Evolutionary conservation across 1,140 invertebrate genomes (phyloP).

Genomic region (Sinonovacula constricta): DNA sequence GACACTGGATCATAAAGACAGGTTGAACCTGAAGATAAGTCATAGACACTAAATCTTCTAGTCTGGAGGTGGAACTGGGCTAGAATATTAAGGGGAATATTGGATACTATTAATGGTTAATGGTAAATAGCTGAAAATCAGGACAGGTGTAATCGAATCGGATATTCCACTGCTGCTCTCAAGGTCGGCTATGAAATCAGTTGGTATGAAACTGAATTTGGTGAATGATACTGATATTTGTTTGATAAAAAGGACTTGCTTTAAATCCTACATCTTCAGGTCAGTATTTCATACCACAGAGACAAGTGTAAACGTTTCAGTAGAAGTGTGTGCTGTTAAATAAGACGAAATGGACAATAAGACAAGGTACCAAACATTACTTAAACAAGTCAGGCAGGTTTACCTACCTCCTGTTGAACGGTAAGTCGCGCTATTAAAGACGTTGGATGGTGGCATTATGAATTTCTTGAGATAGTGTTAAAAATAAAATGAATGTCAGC

Average conservation of each 20-base stretch:
- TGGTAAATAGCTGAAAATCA: slow-evolving; percentile 29
- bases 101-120: slow-evolving; percentile 17
- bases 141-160: slow-evolving; percentile 50
- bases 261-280: slow-evolving; percentile 53
- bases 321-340: slow-evolving; percentile 23
- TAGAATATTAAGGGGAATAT: slow-evolving; percentile 34
- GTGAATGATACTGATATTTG: slow-evolving; percentile 49
- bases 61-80: slow-evolving; percentile 49
- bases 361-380: slow-evolving; percentile 9
- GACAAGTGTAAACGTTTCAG: slow-evolving; percentile 21
- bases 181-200: slow-evolving; percentile 41
- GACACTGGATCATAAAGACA: too few relatives aligned
- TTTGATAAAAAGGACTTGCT: slow-evolving; percentile 53
- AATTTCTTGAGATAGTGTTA: background rate
- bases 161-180: slow-evolving; percentile 54
- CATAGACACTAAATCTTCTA: too few relatives aligned
- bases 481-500: slow-evolving; percentile 14
- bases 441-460: slow-evolving; percentile 33
- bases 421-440: too few relatives aligned
- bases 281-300: slow-evolving; percentile 57
- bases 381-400: slow-evolving; percentile 52
- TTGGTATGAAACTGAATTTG: slow-evolving; percentile 48
- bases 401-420: slow-evolving; percentile 30
- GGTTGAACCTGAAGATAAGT: slow-evolving; percentile 48
- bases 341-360: slow-evolving; percentile 6